A percentile compares a stretch with the other conserved stretches of the same genome.
Evolutionary conservation across 2,113 vertebrate species (phyloP).

Genomic region (Lepisosteus osseus): DNA sequence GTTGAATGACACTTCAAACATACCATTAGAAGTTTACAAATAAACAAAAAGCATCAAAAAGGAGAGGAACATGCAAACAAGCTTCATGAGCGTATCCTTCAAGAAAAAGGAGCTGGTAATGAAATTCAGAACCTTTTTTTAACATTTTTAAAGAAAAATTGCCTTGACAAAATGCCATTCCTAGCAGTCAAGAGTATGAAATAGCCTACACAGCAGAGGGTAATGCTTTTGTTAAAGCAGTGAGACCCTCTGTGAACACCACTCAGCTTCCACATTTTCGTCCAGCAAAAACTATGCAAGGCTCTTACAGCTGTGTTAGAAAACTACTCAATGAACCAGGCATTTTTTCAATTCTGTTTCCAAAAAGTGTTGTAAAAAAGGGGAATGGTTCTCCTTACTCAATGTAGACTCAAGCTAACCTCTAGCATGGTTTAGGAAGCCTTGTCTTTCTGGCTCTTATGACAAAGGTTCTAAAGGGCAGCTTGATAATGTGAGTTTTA

Average conservation of each 20-base stretch:
- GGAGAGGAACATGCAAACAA: constrained; percentile 25
- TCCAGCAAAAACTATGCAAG: no score
- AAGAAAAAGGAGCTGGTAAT: constrained; percentile 33
- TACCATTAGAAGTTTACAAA: constrained; percentile 41
- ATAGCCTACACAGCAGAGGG: constrained; percentile 38
- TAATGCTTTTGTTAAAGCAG: constrained; percentile 27
- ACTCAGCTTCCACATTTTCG: constrained; percentile 25
- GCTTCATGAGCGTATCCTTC: background rate
- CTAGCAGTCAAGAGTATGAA: constrained; percentile 47
- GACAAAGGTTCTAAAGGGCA: no score
- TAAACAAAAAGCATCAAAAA: constrained; percentile 24
- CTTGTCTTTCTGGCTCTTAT: no score
- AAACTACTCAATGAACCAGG: no score
- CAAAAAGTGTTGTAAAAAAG: no score
- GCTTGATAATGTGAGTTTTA: no score
- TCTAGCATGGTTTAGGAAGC: no score
- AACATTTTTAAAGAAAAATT: constrained; percentile 47
- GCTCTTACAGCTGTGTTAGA: no score
- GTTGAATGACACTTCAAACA: constrained; percentile 60
- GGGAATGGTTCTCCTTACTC: no score
- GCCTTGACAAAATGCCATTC: constrained; percentile 49
- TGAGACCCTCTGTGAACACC: constrained; percentile 15
- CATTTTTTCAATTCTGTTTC: no score
- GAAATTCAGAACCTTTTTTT: constrained; percentile 47
- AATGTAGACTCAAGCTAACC: no score